Evolutionary conservation across 2,797 vertebrate genomes (phyloP).

Genomic region (Paramormyrops hopkinsi): DNA sequence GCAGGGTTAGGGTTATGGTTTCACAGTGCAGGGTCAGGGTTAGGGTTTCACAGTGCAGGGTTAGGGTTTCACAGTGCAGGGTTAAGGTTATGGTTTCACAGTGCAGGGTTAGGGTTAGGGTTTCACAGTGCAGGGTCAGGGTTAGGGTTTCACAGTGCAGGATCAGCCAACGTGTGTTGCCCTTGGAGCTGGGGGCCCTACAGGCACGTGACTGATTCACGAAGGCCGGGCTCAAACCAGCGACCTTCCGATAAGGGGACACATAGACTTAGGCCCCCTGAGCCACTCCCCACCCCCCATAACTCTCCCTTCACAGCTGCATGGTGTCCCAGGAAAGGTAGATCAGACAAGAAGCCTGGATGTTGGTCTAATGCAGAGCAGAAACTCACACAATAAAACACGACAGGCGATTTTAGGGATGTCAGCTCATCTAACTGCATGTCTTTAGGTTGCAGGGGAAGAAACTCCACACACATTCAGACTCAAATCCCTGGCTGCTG

Average conservation of each 20-base stretch:
- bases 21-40: too few relatives aligned
- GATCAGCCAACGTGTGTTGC: neutral
- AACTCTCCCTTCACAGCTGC: neutral
- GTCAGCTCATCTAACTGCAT: neutral
- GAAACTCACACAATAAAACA: neutral
- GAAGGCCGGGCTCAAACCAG: neutral
- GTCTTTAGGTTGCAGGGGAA: neutral
- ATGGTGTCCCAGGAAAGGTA: neutral
- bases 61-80: too few relatives aligned
- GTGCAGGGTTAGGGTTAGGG: too few relatives aligned
- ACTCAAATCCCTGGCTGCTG: neutral
- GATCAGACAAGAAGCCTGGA: neutral
- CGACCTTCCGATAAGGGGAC: neutral
- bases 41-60: too few relatives aligned
- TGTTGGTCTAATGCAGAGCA: neutral
- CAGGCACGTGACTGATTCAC: neutral
- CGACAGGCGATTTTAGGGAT: neutral
- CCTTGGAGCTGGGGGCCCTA: neutral
- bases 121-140: too few relatives aligned
- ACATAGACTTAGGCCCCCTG: neutral
- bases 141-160: too few relatives aligned
- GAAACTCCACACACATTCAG: neutral
- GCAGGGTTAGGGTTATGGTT: too few relatives aligned
- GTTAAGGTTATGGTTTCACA: too few relatives aligned
- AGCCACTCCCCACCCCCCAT: neutral